phyloP scores from a whole-genome alignment of 2,888 invertebrate genomes.

The Esperia sulphurella region DNA sequence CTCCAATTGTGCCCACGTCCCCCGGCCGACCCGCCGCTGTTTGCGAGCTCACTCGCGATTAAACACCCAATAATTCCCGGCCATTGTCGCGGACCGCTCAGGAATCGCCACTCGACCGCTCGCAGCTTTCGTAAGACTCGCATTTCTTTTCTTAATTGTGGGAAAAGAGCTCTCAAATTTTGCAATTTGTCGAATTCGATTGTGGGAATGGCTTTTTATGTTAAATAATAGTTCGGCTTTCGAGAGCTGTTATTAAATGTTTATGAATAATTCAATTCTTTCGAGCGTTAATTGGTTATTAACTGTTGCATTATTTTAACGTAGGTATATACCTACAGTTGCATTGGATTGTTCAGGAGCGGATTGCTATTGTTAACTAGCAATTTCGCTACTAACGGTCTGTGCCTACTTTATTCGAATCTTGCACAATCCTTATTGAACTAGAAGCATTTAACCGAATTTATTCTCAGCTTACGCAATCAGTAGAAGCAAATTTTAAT shows the following conservation, averaged over 20 bases:
- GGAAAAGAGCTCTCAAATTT: slow-evolving; percentile 59
- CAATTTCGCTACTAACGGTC: too few relatives aligned
- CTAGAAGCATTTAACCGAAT: too few relatives aligned
- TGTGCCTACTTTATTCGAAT: too few relatives aligned
- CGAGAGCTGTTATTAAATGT: slow-evolving; percentile 37
- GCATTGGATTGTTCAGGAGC: slow-evolving; percentile 9
- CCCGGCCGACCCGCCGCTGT: slow-evolving; percentile 40
- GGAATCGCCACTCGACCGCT: slow-evolving; percentile 61
- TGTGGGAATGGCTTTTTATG: slow-evolving; percentile 55
- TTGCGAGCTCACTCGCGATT: slow-evolving; percentile 58
- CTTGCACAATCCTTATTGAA: too few relatives aligned
- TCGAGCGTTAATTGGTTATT: slow-evolving; percentile 42
- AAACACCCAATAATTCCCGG: slow-evolving; percentile 55
- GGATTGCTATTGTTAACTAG: slow-evolving; percentile 28
- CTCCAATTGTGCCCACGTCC: slow-evolving; percentile 25
- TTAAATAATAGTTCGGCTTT: slow-evolving; percentile 21
- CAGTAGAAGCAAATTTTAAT: too few relatives aligned
- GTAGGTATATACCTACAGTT: too few relatives aligned
- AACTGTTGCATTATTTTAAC: too few relatives aligned
- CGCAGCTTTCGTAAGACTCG: slow-evolving; percentile 28
- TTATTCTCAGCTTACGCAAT: too few relatives aligned
- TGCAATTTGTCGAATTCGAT: slow-evolving; percentile 46
- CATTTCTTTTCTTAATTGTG: slow-evolving; percentile 62
- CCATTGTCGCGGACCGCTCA: slow-evolving; percentile 46
- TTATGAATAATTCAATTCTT: slow-evolving; percentile 47